Percentiles rank a stretch among this genome's conserved stretches.
phyloP scores from a whole-genome alignment of 2,888 invertebrate species.

The Melieria crassipennis region DNA sequence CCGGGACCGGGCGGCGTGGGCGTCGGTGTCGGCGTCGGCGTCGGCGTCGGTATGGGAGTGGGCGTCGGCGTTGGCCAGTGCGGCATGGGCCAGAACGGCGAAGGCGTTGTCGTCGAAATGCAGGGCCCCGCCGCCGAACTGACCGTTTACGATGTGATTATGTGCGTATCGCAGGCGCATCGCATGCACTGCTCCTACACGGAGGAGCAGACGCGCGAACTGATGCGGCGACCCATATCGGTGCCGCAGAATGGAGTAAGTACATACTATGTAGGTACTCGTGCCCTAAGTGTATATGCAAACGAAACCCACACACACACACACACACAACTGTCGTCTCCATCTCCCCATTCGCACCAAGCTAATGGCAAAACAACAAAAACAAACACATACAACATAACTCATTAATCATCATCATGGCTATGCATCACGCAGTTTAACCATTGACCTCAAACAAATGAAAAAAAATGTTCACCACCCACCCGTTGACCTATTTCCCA shows the following conservation, averaged over 20 bases:
- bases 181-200: conserved; percentile 88
- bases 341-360: neutral
- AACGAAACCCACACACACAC: neutral
- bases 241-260: conserved; percentile 68
- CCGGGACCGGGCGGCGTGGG: conserved; percentile 39
- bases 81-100: conserved; percentile 41
- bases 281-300: neutral
- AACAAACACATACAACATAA: conserved; percentile 2
- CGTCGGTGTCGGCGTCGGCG: conserved; percentile 52
- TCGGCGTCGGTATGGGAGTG: conserved; percentile 74
- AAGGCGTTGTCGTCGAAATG: conserved; percentile 58
- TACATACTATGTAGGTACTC: conserved; percentile 31
- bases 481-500: neutral
- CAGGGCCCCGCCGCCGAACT: conserved; percentile 68
- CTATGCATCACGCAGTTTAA: conserved; percentile 4
- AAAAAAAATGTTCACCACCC: neutral
- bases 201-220: conserved; percentile 80
- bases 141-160: conserved; percentile 81
- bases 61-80: conserved; percentile 50
- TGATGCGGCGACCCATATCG: conserved; percentile 76
- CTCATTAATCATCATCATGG: conserved; percentile 14
- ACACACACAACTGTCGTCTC: neutral
- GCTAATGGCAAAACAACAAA: neutral
- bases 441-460: conserved; percentile 6
- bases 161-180: conserved; percentile 85